Percentiles rank a stretch among this genome's conserved stretches.
These are phyloP conservation scores for Formica exsecta DNA, from an alignment of 1,140 invertebrate species.

Conservation along the genomic window DNA sequence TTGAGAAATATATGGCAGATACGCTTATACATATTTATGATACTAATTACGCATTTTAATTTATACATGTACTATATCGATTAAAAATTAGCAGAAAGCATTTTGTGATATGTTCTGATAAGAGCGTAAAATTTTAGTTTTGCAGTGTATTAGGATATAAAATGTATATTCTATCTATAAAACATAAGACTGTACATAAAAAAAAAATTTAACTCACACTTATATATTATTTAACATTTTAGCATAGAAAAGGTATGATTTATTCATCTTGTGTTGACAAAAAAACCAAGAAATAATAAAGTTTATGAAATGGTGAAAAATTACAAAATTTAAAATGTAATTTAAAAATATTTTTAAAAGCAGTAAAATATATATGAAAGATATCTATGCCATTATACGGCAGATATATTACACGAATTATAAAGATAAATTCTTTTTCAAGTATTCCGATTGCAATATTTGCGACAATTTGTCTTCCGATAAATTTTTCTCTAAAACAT, in stretches of 20 bases:
- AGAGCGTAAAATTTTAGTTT: constrained; percentile 57
- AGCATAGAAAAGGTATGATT: constrained; percentile 3
- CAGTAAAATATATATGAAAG: constrained; percentile 8
- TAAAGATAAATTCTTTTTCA: constrained; percentile 67
- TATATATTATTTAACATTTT: constrained; percentile 57
- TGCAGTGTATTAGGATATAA: constrained; percentile 45
- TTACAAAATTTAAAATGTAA: constrained; percentile 33
- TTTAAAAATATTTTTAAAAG: constrained; percentile 11
- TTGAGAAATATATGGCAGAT: constrained; percentile 3
- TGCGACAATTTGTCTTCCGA: constrained; percentile 48
- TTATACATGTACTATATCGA: constrained; percentile 60
- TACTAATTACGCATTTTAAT: constrained; percentile 46
- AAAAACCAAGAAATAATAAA: neutral
- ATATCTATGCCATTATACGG: neutral
- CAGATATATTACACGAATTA: constrained; percentile 54
- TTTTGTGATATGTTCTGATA: constrained; percentile 70
- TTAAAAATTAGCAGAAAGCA: constrained; percentile 29
- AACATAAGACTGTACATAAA: constrained; percentile 76
- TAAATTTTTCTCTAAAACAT: constrained; percentile 33
- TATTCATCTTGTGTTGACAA: neutral
- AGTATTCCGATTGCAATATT: constrained; percentile 71
- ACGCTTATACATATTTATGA: constrained; percentile 8
- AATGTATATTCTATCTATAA: constrained; percentile 75
- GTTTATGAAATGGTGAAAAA: neutral
- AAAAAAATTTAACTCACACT: constrained; percentile 64